Conservation (phyloP, 2,888 invertebrate genomes). For the Sepioteuthis lessoniana region DNA sequence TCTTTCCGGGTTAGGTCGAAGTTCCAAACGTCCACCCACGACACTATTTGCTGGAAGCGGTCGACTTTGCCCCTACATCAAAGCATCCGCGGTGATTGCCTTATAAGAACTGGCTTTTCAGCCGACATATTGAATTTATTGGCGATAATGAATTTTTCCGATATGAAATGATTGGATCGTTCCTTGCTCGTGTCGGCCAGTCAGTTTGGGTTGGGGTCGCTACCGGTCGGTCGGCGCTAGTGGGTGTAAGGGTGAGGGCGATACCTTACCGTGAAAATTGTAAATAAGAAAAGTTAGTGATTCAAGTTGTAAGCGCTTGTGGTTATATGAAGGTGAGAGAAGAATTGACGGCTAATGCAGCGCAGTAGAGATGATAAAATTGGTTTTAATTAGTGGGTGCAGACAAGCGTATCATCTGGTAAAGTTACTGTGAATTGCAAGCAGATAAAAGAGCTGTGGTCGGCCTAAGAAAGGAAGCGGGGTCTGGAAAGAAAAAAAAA, state of each 20-base stretch:
- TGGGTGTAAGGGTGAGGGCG: no score
- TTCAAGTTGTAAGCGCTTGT: background rate
- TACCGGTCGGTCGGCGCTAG: background rate
- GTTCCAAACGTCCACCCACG: background rate
- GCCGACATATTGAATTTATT: constrained; percentile 11
- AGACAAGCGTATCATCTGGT: background rate
- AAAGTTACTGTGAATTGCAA: constrained; percentile 33
- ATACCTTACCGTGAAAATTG: background rate
- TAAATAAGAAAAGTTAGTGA: background rate
- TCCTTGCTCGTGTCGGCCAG: background rate
- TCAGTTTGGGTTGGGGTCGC: background rate
- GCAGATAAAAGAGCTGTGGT: background rate
- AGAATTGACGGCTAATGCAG: background rate
- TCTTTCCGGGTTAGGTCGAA: background rate
- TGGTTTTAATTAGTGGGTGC: background rate
- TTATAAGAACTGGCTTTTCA: background rate
- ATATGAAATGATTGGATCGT: background rate
- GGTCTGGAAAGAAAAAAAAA: background rate
- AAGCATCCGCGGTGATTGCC: background rate
- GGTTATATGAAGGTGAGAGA: background rate
- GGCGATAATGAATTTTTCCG: background rate
- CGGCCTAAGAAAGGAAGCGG: background rate
- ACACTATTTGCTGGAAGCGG: background rate
- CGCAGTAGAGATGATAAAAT: background rate
- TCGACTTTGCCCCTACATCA: background rate